Evolutionary conservation across 2,888 invertebrate genomes (phyloP), one percentile per base, ranked within the genome.

Genomic region (Abrostola tripartita): DNA sequence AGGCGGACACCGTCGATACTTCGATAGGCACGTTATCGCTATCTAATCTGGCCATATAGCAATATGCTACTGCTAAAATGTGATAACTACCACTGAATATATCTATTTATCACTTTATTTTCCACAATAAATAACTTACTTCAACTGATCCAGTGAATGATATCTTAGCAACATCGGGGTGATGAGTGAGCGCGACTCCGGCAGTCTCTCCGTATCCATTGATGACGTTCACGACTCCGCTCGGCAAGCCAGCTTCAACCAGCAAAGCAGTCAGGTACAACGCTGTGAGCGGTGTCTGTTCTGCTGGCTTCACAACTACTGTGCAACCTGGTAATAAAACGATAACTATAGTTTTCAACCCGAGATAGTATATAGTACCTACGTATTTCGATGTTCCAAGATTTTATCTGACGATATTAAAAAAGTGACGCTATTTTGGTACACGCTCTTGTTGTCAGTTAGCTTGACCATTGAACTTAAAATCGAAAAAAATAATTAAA

Each of bases 271-370:
- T 98, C 5, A 98, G 91, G 78, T 97, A 97, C 14, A 98, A 92
- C 0, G 99, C 98, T 0, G 98, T 97, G 52, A 99, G 91, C 0
- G 98, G 97, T 0, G 99, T 99, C 90, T 99, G 99, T 88, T 99
- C 99, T 0, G 99, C 99, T 0, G 98, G 98, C 90, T 99, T 99
- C 74, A 99, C 95, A 0, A 99, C 96, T 12, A 98, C 95, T 0
- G 97, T 97, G 84, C 98, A 96, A 77, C 97, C 97, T 92, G 37
- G 6, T 60, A 76, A 50, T 56, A 24, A 24, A 24, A n/a, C n/a
- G 6, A 42, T 12, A n/a, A 12, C 42, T 6, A 12, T 24, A 24
- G 24, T 24, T 24, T 24, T 24, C 24, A 2, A 24, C 24, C 24
- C 1, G 24, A 24, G 4, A 24, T 2, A 24, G n/a, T n/a, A 24